Percentiles rank a stretch among this genome's conserved stretches.
These are phyloP conservation scores for Tineola bisselliella DNA, from an alignment of 2,888 invertebrate genomes.

Conservation along the genomic window DNA sequence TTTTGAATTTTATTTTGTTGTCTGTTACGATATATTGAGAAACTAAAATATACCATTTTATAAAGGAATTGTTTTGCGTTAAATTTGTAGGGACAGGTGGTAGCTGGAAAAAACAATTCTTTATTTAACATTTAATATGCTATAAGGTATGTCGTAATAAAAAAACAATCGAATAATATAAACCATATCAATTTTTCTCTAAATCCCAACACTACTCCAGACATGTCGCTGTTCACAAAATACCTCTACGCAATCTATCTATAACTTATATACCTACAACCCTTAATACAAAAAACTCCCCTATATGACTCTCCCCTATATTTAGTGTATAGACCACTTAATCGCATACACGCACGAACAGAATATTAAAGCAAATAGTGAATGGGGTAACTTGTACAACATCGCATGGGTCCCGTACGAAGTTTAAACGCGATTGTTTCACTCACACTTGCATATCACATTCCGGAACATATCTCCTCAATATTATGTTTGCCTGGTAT, in stretches of 20 bases:
- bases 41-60: no score
- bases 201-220: constrained; percentile 23
- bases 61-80: no score
- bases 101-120: no score
- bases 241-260: constrained; percentile 51
- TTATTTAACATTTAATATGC: no score
- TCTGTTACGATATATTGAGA: no score
- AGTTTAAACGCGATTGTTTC: constrained; percentile 28
- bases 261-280: constrained; percentile 44
- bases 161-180: no score
- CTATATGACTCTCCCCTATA: constrained; percentile 55
- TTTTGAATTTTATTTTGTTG: no score
- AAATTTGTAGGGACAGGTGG: no score
- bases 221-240: constrained; percentile 28
- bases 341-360: constrained; percentile 54
- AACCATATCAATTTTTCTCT: no score
- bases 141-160: no score
- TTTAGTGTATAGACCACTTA: constrained; percentile 55
- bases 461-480: constrained; percentile 33
- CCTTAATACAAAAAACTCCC: constrained; percentile 46
- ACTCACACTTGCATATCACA: constrained; percentile 30
- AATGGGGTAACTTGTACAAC: constrained; percentile 33
- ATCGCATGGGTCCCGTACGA: background rate
- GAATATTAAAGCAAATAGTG: constrained; percentile 53
- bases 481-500: background rate